Base-by-base conservation (phyloP, 1,140 invertebrate genomes). In the Physella acuta region DNA sequence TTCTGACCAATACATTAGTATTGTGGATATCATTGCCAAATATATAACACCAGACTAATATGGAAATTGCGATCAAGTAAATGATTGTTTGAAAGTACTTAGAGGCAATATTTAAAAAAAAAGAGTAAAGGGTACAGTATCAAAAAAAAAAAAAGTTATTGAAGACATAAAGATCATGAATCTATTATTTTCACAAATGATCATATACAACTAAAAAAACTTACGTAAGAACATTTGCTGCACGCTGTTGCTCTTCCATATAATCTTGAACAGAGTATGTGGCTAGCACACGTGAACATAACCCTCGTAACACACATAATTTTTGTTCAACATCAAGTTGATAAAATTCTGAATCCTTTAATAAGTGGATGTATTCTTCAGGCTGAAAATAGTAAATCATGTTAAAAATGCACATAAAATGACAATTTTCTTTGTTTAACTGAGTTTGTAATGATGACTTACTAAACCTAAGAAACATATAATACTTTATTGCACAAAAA, bases 221-320 rank as follows among this genome's bases (percentile, higher is more conserved):
- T 72, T 74, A 84, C 82, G 78, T 81, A 17, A 83, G 70, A 34
- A 74, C 33, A 30, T 72, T 60, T 16, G 79, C 73, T 30, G 78
- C 71, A 14, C 74, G 72, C 62, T 83, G 81, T 65, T 79, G 80
- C 51, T 82, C 80, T 60, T 82, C 80, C 82, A 84, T 82, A 68
- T 81, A 82, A 70, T 84, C 81, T 73, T 84, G 83, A 20, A 82
- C 79, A 53, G 83, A 81, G 71, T 83, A 83, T 1, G 83, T 77
- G 39, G 73, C 77, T 78, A 84, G 79, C 26, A 84, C 76, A 26
- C 82, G 75, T 36, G 77, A 73, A 80, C 80, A 82, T 52, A 84
- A 73, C 2, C 80, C 82, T 24, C 75, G 76, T 28, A 84, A 56
- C 14, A 84, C 73, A 30, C 73, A 53, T 24, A 84, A 66, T 70